Evolutionary conservation across 2,888 invertebrate genomes (phyloP), one percentile per base, ranked within the genome.

Genomic region (Pomacea canaliculata): DNA sequence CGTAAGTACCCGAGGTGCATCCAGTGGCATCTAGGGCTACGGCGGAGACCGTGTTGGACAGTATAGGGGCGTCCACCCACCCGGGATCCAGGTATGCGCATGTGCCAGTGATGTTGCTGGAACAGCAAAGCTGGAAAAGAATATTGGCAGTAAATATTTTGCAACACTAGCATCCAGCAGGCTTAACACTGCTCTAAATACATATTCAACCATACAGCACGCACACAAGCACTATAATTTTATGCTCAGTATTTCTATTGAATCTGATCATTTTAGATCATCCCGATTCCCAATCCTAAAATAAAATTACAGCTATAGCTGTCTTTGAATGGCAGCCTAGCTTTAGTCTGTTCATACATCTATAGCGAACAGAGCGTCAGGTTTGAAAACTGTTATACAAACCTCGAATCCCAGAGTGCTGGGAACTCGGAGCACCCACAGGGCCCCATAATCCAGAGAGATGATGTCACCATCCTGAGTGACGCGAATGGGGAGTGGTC

Each of bases 41-140:
- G n/a, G 76, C 73, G 12, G 77, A 73, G 2, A 75, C n/a, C 59
- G 80, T 80, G 67, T 70, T 74, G n/a, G 68, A 68, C 23, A 79
- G 78, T 12, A 85, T 80, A 10, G 83, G 82, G 7, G 83, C 81
- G 10, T 79, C 70, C 27, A 81, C 60, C 86, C 85, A 86, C 60
- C 68, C 67, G 13, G 74, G 56, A 18, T 23, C 23, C 8, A 63
- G 51, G 23, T n/a, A 13, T 3, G 59, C 63, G 70, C 72, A 70
- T 12, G n/a, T n/a, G 5, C 23, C 27, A 8, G 59, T 60, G n/a
- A 51, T 65, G 10, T 69, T 56, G 48, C 37, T 63, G 5, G 68
- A 23, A 27, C 70, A 77, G 74, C 73, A 74, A 46, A 69, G 60
- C 73, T 73, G 70, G 46, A 62, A 73, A 19, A 67, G 59, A 5